Base-by-base conservation (phyloP, 2,888 invertebrate genomes). In the Polymixis lichenea region DNA sequence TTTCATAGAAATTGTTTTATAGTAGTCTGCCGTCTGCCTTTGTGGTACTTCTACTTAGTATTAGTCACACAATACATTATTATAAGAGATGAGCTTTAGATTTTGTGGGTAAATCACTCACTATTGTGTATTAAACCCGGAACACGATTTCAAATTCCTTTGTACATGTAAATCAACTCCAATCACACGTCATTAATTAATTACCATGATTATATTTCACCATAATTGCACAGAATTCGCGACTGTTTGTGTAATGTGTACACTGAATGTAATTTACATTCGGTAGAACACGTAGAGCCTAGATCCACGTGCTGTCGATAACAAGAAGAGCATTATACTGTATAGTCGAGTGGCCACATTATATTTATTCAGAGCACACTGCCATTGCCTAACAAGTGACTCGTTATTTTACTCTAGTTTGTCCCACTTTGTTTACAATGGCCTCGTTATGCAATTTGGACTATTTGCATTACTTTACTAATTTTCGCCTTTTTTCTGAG, bases 351-450 rank as follows among this genome's bases (percentile, higher is more conserved):
- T 80, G 78, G 82, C 83, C 82, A 88, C 84, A 89, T 89, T 91
- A 91, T 92, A 92, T 93, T 93, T 93, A 93, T 94, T 92, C 91
- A 91, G 91, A 92, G 89, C 92, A 90, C 90, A 92, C 87, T 89
- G 77, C 85, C 89, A 91, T 94, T 94, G 93, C 93, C 89, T 92
- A 92, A 94, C 93, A 93, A 94, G 92, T 92, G 89, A 92, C 89
- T 92, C 91, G 92, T 94, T 94, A 91, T 92, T 89, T 89, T 90
- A 87, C 87, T 90, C 87, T 91, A 93, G 90, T 90, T 89, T 92
- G 93, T 87, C 92, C 93, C 87, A 94, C 90, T 93, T 93, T 90
- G 88, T 92, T 91, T 89, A 91, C 91, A 91, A 87, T 88, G 87
- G 83, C 86, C 84, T 87, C 84, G 84, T 89, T 91, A 88, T 89